Base-by-base conservation (phyloP, 2,888 invertebrate genomes). In the Sinohyriopsis cumingii region DNA sequence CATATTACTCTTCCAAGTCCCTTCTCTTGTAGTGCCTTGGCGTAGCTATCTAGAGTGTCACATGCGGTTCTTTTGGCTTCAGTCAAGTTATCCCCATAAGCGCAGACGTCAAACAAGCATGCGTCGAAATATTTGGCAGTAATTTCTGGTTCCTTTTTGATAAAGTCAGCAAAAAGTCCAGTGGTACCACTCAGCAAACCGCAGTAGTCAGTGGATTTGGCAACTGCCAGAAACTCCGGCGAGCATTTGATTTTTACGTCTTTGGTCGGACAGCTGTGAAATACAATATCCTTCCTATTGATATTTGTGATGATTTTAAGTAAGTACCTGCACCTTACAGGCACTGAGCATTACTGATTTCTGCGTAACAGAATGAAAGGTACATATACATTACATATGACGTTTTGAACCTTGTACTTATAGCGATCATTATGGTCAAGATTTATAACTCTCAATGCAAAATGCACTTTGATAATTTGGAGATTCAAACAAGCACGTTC, bases 151-250 rank as follows among this genome's bases (percentile, higher is more conserved):
- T 79, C 79, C 55, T 68, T 71, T 4, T 62, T 59, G 25, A 77
- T 71, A 67, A 83, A 84, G 20, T 70, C 72, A 28, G 71, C 82
- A 68, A 86, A 85, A 24, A 78, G 73, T 56, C 84, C 83, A 4
- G 57, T 67, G 6, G 70, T 68, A 54, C 75, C 71, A 24, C 54
- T 33, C 20, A 74, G 54, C 60, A 71, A 24, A 18, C 71, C 74
- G 28, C 74, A 74, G 45, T 59, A 63, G 20, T 65, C 45, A 7
- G 66, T 62, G 20, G 60, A 67, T 54, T 54, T 33, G 45, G 59
- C 57, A 25, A 45, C 54, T 9, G 59, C 28, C 15, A 28, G 24
- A 62, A 57, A 65, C 3, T 57, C 53, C 19, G 54, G 24, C 7
- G 65, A 57, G 22, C 68, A 68, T 7, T 20, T 59, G 12, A 24